Base-by-base conservation (phyloP, 2,888 invertebrate genomes). In the Leucophenga maculata region DNA sequence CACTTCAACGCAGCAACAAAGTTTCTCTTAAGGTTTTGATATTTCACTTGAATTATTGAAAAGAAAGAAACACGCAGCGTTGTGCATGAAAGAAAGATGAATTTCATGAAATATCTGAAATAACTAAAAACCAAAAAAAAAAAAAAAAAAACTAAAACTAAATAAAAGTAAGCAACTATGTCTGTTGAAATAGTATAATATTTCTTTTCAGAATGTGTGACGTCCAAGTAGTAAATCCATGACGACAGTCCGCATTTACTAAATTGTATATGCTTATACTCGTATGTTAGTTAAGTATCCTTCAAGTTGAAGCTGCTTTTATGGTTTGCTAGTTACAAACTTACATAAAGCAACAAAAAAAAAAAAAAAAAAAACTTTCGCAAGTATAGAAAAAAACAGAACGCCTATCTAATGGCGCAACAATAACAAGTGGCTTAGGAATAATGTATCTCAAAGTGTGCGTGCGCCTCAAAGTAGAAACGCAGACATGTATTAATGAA, bases 81-180 rank as follows among this genome's bases (percentile, higher is more conserved):
- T 31, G 31, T 4, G 14, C 14, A 14, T n/a, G 39, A 16, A 71
- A 70, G 71, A 70, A 76, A 78, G 80, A 81, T 83, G 72, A 79
- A 80, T 80, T 74, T 68, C 60, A 60, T 59, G 68, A 74, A 77
- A 74, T 70, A 75, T 74, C 71, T 75, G 71, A 71, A 77, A 79
- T 77, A 77, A 77, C 74, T 80, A 74, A 74, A 69, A 70, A 76
- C 77, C 72, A 73, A 64, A 73, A 32, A 31, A n/a, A 14, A 39
- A 50, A 14, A 18, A 46, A 48, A 50, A 72, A 48, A 18, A n/a
- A 16, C 13, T 50, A 9, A 57, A 65, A 18, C 54, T 57, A 46
- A 69, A 69, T 18, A 54, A 67, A 67, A 67, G 55, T 22, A 50
- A 70, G 54, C 1, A 46, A 50, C 46, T 64, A 55, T 39, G 31